Evolutionary conservation across 2,888 invertebrate genomes (phyloP), one percentile per base, ranked within the genome.

Genomic region (Ectemnius continuus): DNA sequence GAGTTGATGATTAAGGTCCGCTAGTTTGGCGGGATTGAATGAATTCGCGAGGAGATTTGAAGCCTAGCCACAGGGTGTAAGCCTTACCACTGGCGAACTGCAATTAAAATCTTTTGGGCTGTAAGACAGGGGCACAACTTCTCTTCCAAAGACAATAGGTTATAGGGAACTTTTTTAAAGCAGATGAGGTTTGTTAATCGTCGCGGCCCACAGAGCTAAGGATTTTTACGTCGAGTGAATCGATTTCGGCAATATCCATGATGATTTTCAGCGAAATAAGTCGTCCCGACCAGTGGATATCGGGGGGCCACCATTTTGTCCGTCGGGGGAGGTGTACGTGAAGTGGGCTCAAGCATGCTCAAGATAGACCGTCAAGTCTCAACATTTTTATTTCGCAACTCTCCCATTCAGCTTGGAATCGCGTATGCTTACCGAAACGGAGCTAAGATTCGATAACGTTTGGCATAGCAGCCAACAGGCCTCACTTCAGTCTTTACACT

Each of bases 221-320:
- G 65, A 28, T 78, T 83, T 76, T 57, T 58, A 47, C 26, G 46
- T 61, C 60, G 68, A 60, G 73, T 78, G 60, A 58, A 47, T 59
- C 23, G 60, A 61, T 83, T 73, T 68, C 57, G 72, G 59, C 61
- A 58, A 76, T 69, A 78, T 76, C 76, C 78, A 74, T 76, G 80
- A 81, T 66, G 75, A 83, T 84, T 85, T 85, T 83, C 75, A 78
- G 76, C 72, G 79, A 86, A 86, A 87, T 86, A 87, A 84, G 85
- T 84, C 84, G 84, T 83, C 84, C 84, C 85, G 86, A 87, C 80
- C 86, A 84, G 86, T 86, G 85, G 87, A 85, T 84, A 87, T 88
- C 88, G 89, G 87, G 90, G 90, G 90, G 89, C 91, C 91, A 89
- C 91, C 91, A 91, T 91, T 91, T 91, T 91, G 91, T 91, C 87